Percentiles rank a stretch among this genome's conserved stretches.
These are phyloP conservation scores for Crotalus helleri DNA, from an alignment of 2,113 vertebrate species.

Conservation along the genomic window DNA sequence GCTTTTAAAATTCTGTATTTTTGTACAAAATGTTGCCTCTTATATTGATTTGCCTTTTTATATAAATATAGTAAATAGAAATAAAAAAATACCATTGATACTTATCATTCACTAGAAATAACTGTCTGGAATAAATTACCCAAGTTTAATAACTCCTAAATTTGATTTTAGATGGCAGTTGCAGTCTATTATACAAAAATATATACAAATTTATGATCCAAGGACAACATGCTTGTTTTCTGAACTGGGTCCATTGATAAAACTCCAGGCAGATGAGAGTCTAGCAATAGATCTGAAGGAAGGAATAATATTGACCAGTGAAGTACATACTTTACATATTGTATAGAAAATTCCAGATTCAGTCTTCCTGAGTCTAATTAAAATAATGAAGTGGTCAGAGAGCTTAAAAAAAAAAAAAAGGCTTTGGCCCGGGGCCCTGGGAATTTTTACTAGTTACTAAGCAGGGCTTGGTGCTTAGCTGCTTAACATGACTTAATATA, in stretches of 20 bases:
- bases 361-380: background rate
- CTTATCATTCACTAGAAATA: slow-evolving; percentile 67
- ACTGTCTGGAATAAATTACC: slow-evolving; percentile 59
- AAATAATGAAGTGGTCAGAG: background rate
- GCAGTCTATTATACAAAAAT: slow-evolving; percentile 22
- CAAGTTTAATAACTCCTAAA: slow-evolving; percentile 59
- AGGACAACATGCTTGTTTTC: background rate
- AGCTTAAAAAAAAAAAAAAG: background rate
- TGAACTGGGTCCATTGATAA: background rate
- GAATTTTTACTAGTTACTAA: background rate
- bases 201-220: background rate
- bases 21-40: slow-evolving; percentile 81
- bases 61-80: slow-evolving; percentile 69
- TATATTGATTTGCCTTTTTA: slow-evolving; percentile 68
- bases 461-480: too few species aligned
- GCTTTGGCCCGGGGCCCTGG: background rate
- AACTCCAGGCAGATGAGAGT: background rate
- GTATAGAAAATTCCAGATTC: background rate
- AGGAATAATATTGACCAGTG: too few species aligned
- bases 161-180: slow-evolving; percentile 50
- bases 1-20: slow-evolving; percentile 83
- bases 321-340: background rate
- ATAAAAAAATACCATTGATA: slow-evolving; percentile 74
- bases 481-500: background rate
- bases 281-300: background rate